These are phyloP conservation scores for Enteromius thamalakanensis DNA, from an alignment of 2,797 vertebrate genomes.

Conservation along the genomic window DNA sequence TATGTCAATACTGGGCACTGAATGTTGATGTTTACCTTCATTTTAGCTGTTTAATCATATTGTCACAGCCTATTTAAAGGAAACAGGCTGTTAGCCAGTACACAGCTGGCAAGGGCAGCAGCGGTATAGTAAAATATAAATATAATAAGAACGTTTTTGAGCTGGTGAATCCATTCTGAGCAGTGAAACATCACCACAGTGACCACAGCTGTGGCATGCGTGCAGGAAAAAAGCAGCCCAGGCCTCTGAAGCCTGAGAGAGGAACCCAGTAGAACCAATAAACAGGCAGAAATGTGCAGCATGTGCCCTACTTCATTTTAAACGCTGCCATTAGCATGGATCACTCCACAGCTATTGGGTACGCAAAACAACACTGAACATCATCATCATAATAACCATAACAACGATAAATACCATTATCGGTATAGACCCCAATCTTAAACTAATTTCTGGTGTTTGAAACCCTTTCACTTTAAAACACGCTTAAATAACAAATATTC, in stretches of 20 bases:
- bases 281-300: slow-evolving; percentile 49
- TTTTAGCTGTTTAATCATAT: slow-evolving; percentile 69
- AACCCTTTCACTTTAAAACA: neutral
- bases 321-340: slow-evolving; percentile 41
- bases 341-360: slow-evolving; percentile 10
- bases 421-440: neutral
- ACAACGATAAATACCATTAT: neutral
- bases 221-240: slow-evolving; percentile 68
- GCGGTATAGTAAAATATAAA: slow-evolving; percentile 89
- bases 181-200: slow-evolving; percentile 86
- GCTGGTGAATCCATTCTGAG: slow-evolving; percentile 89
- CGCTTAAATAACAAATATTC: neutral
- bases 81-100: slow-evolving; percentile 62
- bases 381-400: neutral
- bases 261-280: slow-evolving; percentile 61
- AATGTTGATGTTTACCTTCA: slow-evolving; percentile 68
- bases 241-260: slow-evolving; percentile 61
- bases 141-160: slow-evolving; percentile 89
- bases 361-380: slow-evolving; percentile 8
- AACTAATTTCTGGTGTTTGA: neutral
- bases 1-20: slow-evolving; percentile 52
- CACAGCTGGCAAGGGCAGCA: slow-evolving; percentile 79
- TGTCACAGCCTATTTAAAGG: slow-evolving; percentile 72
- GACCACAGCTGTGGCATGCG: slow-evolving; percentile 82
- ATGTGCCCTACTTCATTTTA: slow-evolving; percentile 49